Evolutionary conservation across 2,797 vertebrate species (phyloP).

Genomic region (Mus spretus): DNA sequence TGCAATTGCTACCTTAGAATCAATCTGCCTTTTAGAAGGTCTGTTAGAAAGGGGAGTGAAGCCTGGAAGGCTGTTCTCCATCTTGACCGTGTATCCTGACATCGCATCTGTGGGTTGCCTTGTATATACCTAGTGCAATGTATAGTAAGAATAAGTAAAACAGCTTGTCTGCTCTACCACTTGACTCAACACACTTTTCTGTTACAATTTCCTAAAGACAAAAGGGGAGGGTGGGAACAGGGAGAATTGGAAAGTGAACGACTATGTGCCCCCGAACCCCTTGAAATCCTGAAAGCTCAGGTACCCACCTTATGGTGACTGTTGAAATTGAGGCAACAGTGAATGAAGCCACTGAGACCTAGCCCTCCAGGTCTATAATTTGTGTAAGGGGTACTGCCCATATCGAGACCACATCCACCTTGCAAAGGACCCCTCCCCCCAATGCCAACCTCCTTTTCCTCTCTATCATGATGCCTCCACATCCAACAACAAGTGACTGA

Average conservation of each 20-base stretch:
- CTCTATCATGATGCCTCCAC: neutral
- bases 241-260: neutral
- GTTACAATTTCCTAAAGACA: neutral
- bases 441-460: neutral
- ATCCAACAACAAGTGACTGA: neutral
- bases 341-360: neutral
- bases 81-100: neutral
- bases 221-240: neutral
- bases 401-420: neutral
- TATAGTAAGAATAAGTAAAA: neutral
- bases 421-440: neutral
- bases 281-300: neutral
- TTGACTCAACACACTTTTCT: neutral
- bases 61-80: neutral
- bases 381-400: neutral
- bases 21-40: neutral
- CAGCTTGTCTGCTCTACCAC: neutral
- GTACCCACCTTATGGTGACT: neutral
- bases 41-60: neutral
- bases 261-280: neutral
- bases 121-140: no score
- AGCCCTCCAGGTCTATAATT: neutral
- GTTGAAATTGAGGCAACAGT: constrained; percentile 19
- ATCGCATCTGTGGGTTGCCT: neutral
- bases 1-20: neutral